phyloP scores from a whole-genome alignment of 2,797 vertebrate genomes.

The Anas georgica region DNA sequence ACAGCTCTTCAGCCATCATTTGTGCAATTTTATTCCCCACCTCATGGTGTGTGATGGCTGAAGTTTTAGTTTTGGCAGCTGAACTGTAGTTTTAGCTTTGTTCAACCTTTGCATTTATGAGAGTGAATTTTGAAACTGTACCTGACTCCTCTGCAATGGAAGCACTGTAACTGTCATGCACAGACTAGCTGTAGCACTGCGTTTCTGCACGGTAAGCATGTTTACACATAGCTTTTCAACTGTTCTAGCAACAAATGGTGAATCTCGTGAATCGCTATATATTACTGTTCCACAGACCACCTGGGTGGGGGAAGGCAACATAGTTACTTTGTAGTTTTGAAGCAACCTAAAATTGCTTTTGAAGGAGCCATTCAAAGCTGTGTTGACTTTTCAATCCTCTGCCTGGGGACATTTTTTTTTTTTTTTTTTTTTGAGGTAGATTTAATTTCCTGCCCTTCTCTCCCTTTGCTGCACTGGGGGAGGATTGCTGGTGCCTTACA shows the following conservation, averaged over 20 bases:
- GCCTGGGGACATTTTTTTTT: background rate
- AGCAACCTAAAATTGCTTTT: background rate
- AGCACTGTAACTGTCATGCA: no score
- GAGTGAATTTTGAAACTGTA: background rate
- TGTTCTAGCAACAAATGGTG: background rate
- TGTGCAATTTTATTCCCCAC: background rate
- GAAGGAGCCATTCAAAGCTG: background rate
- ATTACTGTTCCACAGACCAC: background rate
- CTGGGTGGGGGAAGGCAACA: background rate
- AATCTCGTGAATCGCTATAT: background rate
- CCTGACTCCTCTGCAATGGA: background rate
- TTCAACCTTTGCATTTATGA: background rate
- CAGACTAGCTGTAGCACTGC: background rate
- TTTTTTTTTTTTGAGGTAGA: background rate
- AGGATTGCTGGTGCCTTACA: background rate
- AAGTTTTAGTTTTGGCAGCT: background rate
- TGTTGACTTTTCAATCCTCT: background rate
- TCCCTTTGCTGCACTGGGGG: background rate
- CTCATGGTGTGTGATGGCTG: fast-evolving
- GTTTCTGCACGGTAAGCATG: background rate
- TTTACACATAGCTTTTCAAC: background rate
- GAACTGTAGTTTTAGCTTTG: background rate
- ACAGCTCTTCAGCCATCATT: background rate
- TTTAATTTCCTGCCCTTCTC: background rate
- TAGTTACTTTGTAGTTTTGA: background rate